A percentile compares a stretch with the other conserved stretches of the same genome.
Conservation (phyloP, 2,888 invertebrate species). For the Catotricha subobsoleta region DNA sequence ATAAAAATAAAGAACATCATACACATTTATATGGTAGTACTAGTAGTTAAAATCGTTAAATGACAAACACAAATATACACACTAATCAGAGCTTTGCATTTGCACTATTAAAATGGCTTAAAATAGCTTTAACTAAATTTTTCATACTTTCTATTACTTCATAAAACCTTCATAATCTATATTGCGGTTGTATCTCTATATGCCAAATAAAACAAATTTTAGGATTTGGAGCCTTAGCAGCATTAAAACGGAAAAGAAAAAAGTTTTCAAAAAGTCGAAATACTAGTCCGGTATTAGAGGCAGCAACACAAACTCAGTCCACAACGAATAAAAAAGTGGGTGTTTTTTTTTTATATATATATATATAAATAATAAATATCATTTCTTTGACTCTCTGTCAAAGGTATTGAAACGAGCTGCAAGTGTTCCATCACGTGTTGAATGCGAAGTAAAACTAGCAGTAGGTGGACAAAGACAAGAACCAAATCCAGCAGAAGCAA, state of each 20-base stretch:
- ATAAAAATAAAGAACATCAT: conserved; percentile 6
- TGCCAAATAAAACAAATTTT: too few species aligned
- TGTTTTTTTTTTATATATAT: not conserved
- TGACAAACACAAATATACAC: not conserved
- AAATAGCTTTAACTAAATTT: too few species aligned
- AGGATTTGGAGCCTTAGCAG: conserved; percentile 45
- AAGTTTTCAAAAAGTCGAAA: conserved; percentile 66
- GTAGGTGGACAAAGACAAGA: not conserved
- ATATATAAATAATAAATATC: not conserved
- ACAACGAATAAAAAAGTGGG: not conserved
- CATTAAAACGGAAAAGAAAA: conserved; percentile 61
- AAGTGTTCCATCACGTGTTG: conserved; percentile 39
- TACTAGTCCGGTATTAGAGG: conserved; percentile 37
- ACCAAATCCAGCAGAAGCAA: not conserved
- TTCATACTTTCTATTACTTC: too few species aligned
- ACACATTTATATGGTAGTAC: conserved; percentile 7
- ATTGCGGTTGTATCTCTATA: too few species aligned
- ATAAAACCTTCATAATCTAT: too few species aligned
- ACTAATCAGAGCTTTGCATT: conserved; percentile 11
- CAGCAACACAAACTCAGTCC: not conserved
- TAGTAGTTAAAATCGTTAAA: not conserved
- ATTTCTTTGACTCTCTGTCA: not conserved
- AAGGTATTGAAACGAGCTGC: conserved; percentile 48
- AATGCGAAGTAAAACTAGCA: not conserved
- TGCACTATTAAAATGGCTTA: too few species aligned